Evolutionary conservation across 2,113 vertebrate species (phyloP).

Genomic region (Dissostichus mawsoni): DNA sequence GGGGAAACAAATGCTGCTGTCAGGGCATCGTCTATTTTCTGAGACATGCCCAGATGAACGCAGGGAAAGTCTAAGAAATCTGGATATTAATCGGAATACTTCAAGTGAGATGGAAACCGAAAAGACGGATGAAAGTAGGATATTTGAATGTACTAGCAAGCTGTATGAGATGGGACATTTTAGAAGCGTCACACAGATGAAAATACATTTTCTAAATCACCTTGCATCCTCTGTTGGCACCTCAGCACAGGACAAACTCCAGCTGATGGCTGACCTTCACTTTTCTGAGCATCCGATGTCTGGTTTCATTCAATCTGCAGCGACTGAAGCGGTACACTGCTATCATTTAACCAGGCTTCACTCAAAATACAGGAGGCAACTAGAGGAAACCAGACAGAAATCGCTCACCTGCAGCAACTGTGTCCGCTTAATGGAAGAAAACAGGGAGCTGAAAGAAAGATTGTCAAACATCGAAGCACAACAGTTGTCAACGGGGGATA

Average conservation of each 20-base stretch:
- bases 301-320: slow-evolving; percentile 37
- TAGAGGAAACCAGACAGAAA: slow-evolving; percentile 18
- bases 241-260: slow-evolving; percentile 37
- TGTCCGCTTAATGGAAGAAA: slow-evolving; percentile 3
- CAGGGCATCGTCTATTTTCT: slow-evolving; percentile 32
- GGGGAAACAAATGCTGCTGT: slow-evolving; percentile 63
- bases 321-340: slow-evolving; percentile 62
- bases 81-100: slow-evolving; percentile 21
- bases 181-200: slow-evolving; percentile 42
- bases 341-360: slow-evolving; percentile 33
- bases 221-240: slow-evolving; percentile 37
- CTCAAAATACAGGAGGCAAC: background rate
- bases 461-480: background rate
- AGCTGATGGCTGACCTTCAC: slow-evolving; percentile 16
- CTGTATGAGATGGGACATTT: slow-evolving; percentile 36
- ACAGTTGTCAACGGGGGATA: accelerated
- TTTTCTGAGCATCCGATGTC: slow-evolving; percentile 12
- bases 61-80: background rate
- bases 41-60: slow-evolving; percentile 7
- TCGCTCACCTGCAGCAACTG: slow-evolving; percentile 48
- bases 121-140: background rate
- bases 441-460: slow-evolving; percentile 8
- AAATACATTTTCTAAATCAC: slow-evolving; percentile 46
- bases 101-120: slow-evolving; percentile 29
- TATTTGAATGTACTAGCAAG: background rate